Base-by-base conservation (phyloP, 2,888 invertebrate genomes). In the Sthenelais limicola region DNA sequence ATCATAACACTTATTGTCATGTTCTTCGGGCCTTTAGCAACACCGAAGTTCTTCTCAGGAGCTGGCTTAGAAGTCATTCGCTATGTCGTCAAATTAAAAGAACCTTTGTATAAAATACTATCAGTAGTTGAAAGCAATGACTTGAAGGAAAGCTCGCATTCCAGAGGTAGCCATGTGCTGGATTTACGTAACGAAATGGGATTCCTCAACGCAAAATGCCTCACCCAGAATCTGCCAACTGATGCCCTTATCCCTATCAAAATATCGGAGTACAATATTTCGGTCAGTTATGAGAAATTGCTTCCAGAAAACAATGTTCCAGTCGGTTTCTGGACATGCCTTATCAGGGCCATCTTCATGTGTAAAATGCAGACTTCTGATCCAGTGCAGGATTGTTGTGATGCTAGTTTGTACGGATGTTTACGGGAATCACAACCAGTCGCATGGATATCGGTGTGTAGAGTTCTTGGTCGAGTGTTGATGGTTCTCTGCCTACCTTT, bases 21-120 rank as follows among this genome's bases (percentile, higher is more conserved):
- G 72, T 77, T 84, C 68, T 84, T 84, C 71, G 80, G 81, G 21
- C 85, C 85, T 0, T 71, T 82, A 33, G 72, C 84, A n/a, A 75
- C 85, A 15, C 85, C 85, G 0, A 74, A 78, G n/a, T 80, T 81
- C 72, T 68, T 77, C 47, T 77, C 75, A 48, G 75, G 74, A 3
- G 69, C 70, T 1, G 51, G 68, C 1, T 38, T 77, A 26, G 75
- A 75, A 18, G 66, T 47, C 24, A 66, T 76, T 15, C 54, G 73
- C 67, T 86, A 86, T 72, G 80, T 83, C 4, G 82, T 85, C 21
- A 75, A 72, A 18, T 66, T 78, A 18, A 78, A 78, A 69, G 78
- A 78, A 33, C 77, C 76, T 4, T 69, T 78, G 7, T 68, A 74
- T 30, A 77, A 77, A 56, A 74, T 68, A 3, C 48, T 77, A 54